These are phyloP conservation scores for Crematogaster levior DNA, from an alignment of 2,888 invertebrate species.

Conservation along the genomic window DNA sequence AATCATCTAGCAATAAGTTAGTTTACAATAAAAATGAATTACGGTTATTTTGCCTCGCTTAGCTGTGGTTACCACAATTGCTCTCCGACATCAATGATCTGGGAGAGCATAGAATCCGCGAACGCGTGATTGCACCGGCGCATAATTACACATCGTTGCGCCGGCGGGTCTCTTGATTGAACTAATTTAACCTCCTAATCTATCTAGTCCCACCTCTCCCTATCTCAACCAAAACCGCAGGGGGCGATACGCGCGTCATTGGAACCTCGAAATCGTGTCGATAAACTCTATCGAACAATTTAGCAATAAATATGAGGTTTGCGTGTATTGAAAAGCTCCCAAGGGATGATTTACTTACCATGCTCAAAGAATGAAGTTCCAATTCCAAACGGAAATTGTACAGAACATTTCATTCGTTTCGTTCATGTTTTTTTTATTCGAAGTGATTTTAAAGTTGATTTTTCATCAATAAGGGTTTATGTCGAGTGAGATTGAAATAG, in stretches of 20 bases:
- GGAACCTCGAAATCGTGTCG: slow-evolving; percentile 42
- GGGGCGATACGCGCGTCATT: slow-evolving; percentile 36
- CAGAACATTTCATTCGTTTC: not conserved
- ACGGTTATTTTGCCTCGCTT: not conserved
- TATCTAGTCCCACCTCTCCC: slow-evolving; percentile 24
- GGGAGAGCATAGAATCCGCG: slow-evolving; percentile 35
- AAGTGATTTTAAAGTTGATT: not conserved
- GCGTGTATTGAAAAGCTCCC: slow-evolving; percentile 11
- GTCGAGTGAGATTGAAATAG: too few species aligned
- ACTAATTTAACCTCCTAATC: slow-evolving; percentile 55
- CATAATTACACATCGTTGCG: slow-evolving; percentile 55
- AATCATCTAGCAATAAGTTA: not conserved
- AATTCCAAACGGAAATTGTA: slow-evolving; percentile 15
- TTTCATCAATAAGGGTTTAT: not conserved
- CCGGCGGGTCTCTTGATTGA: slow-evolving; percentile 51
- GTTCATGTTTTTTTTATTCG: too few species aligned
- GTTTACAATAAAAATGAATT: slow-evolving; percentile 11
- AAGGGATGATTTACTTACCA: not conserved
- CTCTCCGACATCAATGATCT: slow-evolving; percentile 24
- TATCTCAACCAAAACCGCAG: slow-evolving; percentile 37
- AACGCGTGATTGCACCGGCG: slow-evolving; percentile 45
- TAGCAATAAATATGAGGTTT: slow-evolving; percentile 40
- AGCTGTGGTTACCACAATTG: slow-evolving; percentile 22
- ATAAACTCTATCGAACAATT: slow-evolving; percentile 39
- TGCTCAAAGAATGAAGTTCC: not conserved